A percentile compares a stretch with the other conserved stretches of the same genome.
Conservation (phyloP, 2,113 vertebrate species). For the Calyptommatus sinebrachiatus region DNA sequence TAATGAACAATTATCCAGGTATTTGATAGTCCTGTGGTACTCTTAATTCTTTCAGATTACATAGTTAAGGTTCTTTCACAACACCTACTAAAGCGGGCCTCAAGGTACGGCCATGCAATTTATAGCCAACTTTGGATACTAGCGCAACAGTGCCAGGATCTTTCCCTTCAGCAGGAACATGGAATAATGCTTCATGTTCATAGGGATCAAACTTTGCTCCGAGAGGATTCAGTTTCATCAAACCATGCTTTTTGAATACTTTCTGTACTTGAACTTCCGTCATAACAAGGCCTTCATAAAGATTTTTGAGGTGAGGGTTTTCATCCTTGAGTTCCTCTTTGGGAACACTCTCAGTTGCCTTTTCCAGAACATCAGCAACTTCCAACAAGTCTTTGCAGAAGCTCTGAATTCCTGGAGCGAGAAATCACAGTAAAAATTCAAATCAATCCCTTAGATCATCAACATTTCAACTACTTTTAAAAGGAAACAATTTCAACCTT, state of each 20-base stretch:
- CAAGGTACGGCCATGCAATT: conserved; percentile 91
- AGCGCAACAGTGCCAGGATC: conserved; percentile 87
- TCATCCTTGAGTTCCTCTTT: conserved; percentile 82
- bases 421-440: conserved; percentile 8
- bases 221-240: conserved; percentile 84
- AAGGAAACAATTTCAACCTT: not conserved
- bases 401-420: conserved; percentile 86
- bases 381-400: conserved; percentile 98
- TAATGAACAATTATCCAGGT: conserved; percentile 29
- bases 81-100: conserved; percentile 93
- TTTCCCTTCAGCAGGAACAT: conserved; percentile 82
- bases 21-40: conserved; percentile 54
- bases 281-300: conserved; percentile 94
- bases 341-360: conserved; percentile 91
- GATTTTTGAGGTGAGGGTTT: conserved; percentile 93
- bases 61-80: conserved; percentile 81
- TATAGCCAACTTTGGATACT: conserved; percentile 95
- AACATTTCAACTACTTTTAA: not conserved
- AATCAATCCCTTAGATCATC: not conserved
- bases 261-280: conserved; percentile 94
- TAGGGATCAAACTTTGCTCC: conserved; percentile 95
- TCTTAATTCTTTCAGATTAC: not conserved
- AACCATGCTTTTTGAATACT: conserved; percentile 91
- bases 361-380: conserved; percentile 94
- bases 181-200: conserved; percentile 93